A percentile compares a stretch with the other conserved stretches of the same genome.
Conservation (phyloP, 2,113 vertebrate genomes). For the Neolamprologus tretocephalus region DNA sequence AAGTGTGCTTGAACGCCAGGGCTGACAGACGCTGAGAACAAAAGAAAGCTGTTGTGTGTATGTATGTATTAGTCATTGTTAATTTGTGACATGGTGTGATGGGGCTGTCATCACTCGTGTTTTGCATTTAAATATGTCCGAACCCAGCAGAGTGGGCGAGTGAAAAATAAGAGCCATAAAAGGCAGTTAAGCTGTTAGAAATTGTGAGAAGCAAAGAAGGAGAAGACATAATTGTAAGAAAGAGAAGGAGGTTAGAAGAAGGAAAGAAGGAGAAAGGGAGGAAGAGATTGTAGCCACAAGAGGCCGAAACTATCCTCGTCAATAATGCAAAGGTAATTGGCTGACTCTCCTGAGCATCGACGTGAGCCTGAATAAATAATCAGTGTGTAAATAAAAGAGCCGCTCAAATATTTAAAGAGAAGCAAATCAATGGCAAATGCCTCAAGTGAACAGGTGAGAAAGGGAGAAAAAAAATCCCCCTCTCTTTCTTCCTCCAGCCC, state of each 20-base stretch:
- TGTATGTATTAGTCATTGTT: not conserved
- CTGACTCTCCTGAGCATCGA: conserved; percentile 7
- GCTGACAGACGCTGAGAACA: not conserved
- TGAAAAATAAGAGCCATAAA: not conserved
- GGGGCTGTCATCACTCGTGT: not conserved
- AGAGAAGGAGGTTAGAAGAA: not conserved
- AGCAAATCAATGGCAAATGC: conserved; percentile 25
- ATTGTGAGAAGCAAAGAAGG: not conserved
- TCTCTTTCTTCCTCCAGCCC: not conserved
- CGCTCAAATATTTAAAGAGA: conserved; percentile 30
- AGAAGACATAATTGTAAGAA: not conserved
- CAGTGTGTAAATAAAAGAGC: conserved; percentile 51
- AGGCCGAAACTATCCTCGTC: conserved; percentile 22
- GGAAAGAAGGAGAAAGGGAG: not conserved
- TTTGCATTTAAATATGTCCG: not conserved
- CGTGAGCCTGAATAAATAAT: conserved; percentile 46
- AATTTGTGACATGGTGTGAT: not conserved
- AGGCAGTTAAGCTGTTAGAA: not conserved
- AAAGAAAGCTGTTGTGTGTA: not conserved
- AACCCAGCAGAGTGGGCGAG: not conserved
- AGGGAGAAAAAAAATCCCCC: not conserved
- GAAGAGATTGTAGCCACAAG: not conserved
- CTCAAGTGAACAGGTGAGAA: not conserved
- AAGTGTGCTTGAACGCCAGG: not conserved
- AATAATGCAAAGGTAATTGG: conserved; percentile 56